Evolutionary conservation across 2,888 invertebrate species (phyloP), one percentile per base, ranked within the genome.

Genomic region (Chelonus formosanus): DNA sequence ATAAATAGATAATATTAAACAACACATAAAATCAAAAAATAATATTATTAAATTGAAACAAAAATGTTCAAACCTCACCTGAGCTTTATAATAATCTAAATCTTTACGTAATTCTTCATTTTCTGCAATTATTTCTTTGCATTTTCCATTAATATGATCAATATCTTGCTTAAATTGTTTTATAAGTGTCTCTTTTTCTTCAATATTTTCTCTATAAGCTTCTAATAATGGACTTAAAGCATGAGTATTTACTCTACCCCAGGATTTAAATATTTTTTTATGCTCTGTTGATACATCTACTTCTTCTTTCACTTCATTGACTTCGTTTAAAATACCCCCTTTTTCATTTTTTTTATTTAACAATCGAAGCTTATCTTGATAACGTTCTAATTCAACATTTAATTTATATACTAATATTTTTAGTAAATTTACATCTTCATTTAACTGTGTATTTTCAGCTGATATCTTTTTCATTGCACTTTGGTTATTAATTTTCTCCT

Each of bases 351-450:
- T 48, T 20, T n/a, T 43, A 8, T 66, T 61, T 68, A 70, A 61
- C 60, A 78, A 82, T n/a, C 89, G 85, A 0, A 91, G 70, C 72
- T 89, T 90, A 74, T 93, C 91, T 83, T 94, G 94, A 78, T 92
- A 93, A 2, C 89, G 86, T 68, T 93, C 92, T 34, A 94, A 84
- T 75, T 94, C 93, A 0, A 91, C 89, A 79, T 94, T 94, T 34
- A 94, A 80, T 61, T 92, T 90, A 76, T 92, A 93, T 4, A 94
- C 88, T 0, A 94, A 88, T 72, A 90, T 92, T 82, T 94, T 94
- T 67, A 94, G 84, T 80, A 93, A 90, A 56, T 87, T 86, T 78
- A 92, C 86, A 76, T 94, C 94, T 71, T 89, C 89, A 56, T 85
- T 86, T 2, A 91, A 80, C 36, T 89, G 86, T 6, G 83, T 77